phyloP scores from a whole-genome alignment of 2,888 invertebrate genomes.

The Notocelia uddmanniana region DNA sequence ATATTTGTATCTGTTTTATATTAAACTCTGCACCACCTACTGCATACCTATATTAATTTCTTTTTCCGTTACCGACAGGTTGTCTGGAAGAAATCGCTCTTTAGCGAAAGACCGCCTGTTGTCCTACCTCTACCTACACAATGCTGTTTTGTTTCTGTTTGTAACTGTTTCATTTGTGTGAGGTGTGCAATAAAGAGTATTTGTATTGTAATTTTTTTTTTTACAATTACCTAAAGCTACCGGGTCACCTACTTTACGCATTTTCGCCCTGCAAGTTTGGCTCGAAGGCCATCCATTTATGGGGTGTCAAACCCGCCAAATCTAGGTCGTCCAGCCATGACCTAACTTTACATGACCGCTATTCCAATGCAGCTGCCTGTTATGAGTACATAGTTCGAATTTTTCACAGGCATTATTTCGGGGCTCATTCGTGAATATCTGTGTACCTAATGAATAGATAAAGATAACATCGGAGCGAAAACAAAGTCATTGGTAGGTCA shows the following conservation, averaged over 20 bases:
- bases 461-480: conserved; percentile 15
- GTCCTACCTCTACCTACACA: too few species aligned
- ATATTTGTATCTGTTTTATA: too few species aligned
- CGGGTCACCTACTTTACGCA: background rate
- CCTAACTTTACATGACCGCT: conserved; percentile 51
- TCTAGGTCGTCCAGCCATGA: conserved; percentile 59
- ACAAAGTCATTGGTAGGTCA: conserved; percentile 43
- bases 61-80: too few species aligned
- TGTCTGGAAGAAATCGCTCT: too few species aligned
- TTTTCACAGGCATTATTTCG: background rate
- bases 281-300: conserved; percentile 60
- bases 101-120: too few species aligned
- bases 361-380: conserved; percentile 3
- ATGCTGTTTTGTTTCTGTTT: too few species aligned
- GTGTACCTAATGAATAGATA: background rate
- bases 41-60: too few species aligned
- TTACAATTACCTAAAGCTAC: conserved; percentile 15
- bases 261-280: conserved; percentile 18
- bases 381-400: too few species aligned
- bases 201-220: too few species aligned
- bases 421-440: background rate
- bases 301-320: conserved; percentile 53
- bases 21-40: too few species aligned
- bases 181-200: too few species aligned
- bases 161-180: too few species aligned